Percentiles rank a stretch among this genome's conserved stretches.
phyloP scores from a whole-genome alignment of 2,888 invertebrate species.

The Poecilus cupreus region DNA sequence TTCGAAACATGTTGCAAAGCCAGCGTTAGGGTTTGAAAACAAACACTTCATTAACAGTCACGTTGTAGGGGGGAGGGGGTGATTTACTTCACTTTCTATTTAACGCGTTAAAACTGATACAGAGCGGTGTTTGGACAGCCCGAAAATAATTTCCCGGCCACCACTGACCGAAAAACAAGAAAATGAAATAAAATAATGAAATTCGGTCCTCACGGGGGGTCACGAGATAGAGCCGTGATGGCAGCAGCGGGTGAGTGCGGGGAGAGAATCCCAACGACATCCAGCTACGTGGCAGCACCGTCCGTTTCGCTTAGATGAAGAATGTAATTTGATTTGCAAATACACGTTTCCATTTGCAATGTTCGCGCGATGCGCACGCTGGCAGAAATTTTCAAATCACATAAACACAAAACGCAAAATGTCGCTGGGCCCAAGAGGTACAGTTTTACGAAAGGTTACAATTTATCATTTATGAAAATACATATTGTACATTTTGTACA shows the following conservation, averaged over 20 bases:
- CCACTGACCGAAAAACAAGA: constrained; percentile 4
- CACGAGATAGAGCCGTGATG: not conserved
- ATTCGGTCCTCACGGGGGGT: not conserved
- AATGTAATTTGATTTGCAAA: constrained; percentile 33
- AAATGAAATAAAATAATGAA: constrained; percentile 30
- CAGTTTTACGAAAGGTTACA: too few relatives aligned
- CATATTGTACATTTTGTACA: too few relatives aligned
- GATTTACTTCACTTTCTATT: not conserved
- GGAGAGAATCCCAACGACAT: not conserved
- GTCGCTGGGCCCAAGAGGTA: too few relatives aligned
- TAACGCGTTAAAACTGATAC: not conserved
- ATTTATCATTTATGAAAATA: too few relatives aligned
- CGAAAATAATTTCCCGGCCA: not conserved
- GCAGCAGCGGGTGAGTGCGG: not conserved
- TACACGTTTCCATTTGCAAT: constrained; percentile 8
- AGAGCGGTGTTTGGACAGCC: not conserved
- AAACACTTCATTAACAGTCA: not conserved
- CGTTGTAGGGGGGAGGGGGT: not conserved
- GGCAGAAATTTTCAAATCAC: not conserved
- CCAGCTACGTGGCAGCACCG: not conserved
- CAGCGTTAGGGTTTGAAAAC: not conserved
- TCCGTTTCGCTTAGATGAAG: constrained; percentile 20
- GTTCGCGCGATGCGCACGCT: not conserved
- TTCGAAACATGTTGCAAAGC: too few relatives aligned
- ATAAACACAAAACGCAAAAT: not conserved